Base-by-base conservation (phyloP, 37 sponge, comb jelly and placozoan genomes). In the Cliona cf. orientalis region DNA sequence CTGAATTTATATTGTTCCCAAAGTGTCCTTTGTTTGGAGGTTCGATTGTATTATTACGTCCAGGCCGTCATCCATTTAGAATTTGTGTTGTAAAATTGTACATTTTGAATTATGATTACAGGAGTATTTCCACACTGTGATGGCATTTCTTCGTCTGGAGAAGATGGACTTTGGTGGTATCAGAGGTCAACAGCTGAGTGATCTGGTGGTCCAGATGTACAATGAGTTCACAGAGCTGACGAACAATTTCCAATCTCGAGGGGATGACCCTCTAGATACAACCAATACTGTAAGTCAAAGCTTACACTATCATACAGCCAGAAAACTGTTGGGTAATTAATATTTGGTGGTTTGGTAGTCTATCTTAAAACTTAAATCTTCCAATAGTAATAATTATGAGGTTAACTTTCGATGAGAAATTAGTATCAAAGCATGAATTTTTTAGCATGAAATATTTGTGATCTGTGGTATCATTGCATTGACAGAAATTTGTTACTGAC, bases 81-180 rank as follows among this genome's bases (percentile, higher is more conserved):
- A n/a, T n/a, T n/a, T n/a, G n/a, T n/a, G n/a, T n/a, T n/a, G n/a
- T n/a, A n/a, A n/a, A n/a, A n/a, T n/a, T n/a, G n/a, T n/a, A n/a
- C 55, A 19, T 49, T 17, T 49, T 49, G 55, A 11, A 17, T 49
- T 49, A 49, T 49, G 14, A 19, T 22, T 46, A 5, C 71, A 97
- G 97, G 93, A 89, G 34, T 84, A 90, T 26, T 86, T 97, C 44
- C 66, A 78, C 0, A 87, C 89, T 46, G 87, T 87, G 2, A 74
- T 88, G 7, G 91, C 85, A 68, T 91, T 95, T 53, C 40, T 87
- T 53, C 85, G 93, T 40, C 86, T 98, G 75, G 99, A 98, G 85
- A 98, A 98, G 88, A 76, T 98, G 23, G 96, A 95, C 76, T 85
- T 93, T 57, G 85, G 91, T 59, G 99, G 96, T 0, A 60, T 95